phyloP scores from a whole-genome alignment of 2,113 vertebrate species.

The Pseudopipra pipra region DNA sequence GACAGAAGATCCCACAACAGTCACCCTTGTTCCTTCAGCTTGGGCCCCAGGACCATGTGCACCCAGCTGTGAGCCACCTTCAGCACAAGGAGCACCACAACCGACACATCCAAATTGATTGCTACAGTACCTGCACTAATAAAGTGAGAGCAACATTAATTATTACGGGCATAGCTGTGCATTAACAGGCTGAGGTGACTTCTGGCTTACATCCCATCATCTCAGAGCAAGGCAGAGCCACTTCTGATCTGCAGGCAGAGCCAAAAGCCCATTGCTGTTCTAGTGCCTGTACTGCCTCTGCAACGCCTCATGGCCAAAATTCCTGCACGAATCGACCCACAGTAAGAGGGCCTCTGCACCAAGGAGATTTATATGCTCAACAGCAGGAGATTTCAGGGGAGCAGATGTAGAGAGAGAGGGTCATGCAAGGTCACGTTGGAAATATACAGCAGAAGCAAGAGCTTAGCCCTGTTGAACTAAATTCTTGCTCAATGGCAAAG shows the following conservation, averaged over 20 bases:
- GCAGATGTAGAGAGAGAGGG: not conserved
- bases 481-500: not conserved
- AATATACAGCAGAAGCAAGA: not conserved
- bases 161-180: not conserved
- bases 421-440: not conserved
- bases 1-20: not conserved
- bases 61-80: not conserved
- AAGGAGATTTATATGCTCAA: not conserved
- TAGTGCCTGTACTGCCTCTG: not conserved
- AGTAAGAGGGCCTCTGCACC: not conserved
- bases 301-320: rapidly evolving
- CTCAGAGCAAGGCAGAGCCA: not conserved
- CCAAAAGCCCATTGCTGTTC: not conserved
- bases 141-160: not conserved
- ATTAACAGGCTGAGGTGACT: not conserved
- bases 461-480: not conserved
- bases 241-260: not conserved
- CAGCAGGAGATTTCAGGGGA: slow-evolving; percentile 28
- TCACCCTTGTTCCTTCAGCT: not conserved
- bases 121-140: rapidly evolving
- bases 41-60: not conserved
- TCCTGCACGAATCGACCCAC: not conserved
- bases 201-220: not conserved
- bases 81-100: not conserved
- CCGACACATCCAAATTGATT: rapidly evolving